Evolutionary conservation across 2,797 vertebrate genomes (phyloP).

Genomic region (Chlorospingus semifuscus): DNA sequence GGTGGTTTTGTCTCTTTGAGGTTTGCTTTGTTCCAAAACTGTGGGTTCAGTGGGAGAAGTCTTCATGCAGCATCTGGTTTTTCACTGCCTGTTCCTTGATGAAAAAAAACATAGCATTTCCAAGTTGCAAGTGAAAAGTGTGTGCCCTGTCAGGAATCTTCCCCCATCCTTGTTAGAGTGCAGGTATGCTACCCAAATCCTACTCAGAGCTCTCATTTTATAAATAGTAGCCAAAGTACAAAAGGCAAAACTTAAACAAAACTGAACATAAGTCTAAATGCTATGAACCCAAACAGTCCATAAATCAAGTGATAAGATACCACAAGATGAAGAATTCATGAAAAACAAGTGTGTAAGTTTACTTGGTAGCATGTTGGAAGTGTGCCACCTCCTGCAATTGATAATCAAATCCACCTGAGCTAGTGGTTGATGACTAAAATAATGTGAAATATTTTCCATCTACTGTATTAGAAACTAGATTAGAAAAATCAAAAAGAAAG

Average conservation of each 20-base stretch:
- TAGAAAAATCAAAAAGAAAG: conserved; percentile 27
- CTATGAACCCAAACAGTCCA: conserved; percentile 15
- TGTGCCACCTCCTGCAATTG: not conserved
- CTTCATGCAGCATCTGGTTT: not conserved
- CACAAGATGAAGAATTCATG: conserved; percentile 13
- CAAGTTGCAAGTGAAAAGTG: not conserved
- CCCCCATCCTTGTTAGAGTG: not conserved
- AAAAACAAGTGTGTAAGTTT: not conserved
- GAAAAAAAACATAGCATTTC: not conserved
- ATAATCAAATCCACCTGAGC: conserved; percentile 52
- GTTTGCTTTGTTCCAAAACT: conserved; percentile 23
- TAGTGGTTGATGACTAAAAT: not conserved
- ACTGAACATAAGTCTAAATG: conserved; percentile 4
- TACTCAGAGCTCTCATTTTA: not conserved
- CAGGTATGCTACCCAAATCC: not conserved
- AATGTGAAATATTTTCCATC: conserved; percentile 24
- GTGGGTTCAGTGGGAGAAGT: not conserved
- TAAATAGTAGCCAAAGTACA: not conserved
- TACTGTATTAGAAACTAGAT: conserved; percentile 16
- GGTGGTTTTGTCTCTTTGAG: not conserved
- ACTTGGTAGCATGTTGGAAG: conserved; percentile 38
- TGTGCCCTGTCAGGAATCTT: not conserved
- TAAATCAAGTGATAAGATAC: conserved; percentile 57
- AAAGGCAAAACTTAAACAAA: conserved; percentile 28
- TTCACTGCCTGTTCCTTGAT: not conserved